Percentiles rank a stretch among this genome's conserved stretches.
phyloP scores from a whole-genome alignment of 2,113 vertebrate species.

The Pipa parva region DNA sequence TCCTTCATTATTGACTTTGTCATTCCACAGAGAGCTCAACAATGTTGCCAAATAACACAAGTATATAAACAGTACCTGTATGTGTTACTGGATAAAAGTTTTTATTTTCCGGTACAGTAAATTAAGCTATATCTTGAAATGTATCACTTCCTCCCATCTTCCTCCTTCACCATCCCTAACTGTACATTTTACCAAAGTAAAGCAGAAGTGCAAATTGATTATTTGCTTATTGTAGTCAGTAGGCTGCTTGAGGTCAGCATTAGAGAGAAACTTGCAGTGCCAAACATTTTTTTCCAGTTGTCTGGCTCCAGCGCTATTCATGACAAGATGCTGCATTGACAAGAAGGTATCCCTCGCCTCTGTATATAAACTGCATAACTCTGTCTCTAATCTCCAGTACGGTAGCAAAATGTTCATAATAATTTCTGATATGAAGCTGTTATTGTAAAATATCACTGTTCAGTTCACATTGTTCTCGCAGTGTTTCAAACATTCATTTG shows the following conservation, averaged over 20 bases:
- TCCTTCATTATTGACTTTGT: no score
- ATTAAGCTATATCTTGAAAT: neutral
- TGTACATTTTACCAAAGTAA: neutral
- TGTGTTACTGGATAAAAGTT: no score
- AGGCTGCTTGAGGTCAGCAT: slow-evolving; percentile 19
- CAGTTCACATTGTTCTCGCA: no score
- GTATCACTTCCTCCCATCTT: neutral
- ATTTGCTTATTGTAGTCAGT: neutral
- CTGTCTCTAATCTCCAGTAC: no score
- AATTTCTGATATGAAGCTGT: no score
- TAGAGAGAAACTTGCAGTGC: slow-evolving; percentile 1
- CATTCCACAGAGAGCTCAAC: no score
- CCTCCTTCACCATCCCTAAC: neutral
- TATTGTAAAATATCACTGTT: no score
- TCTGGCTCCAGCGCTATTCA: slow-evolving; percentile 7
- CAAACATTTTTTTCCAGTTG: slow-evolving; percentile 17
- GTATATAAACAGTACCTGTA: no score
- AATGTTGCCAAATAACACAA: no score
- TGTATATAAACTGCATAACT: no score
- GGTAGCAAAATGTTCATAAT: no score
- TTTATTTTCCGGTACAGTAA: neutral
- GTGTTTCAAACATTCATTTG: no score
- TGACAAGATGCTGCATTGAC: slow-evolving; percentile 4
- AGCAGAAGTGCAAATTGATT: neutral
- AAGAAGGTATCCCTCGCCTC: neutral